phyloP scores from a whole-genome alignment of 2,888 invertebrate genomes.

The Ormyrus thymus region DNA sequence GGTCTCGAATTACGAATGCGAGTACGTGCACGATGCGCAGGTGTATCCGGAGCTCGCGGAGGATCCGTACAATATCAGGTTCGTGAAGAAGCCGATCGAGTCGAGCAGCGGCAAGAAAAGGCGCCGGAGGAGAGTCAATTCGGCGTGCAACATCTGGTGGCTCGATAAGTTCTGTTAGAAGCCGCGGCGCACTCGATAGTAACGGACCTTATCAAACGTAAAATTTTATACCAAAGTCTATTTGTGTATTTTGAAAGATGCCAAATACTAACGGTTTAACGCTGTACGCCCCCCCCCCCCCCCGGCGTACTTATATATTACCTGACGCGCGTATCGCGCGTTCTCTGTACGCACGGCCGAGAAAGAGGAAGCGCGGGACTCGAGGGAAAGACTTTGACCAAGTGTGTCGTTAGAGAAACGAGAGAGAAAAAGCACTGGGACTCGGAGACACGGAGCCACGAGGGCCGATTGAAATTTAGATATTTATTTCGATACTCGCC shows the following conservation, averaged over 20 bases:
- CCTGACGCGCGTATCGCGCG: not conserved
- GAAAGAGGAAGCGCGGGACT: constrained; percentile 1
- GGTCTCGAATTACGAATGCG: constrained; percentile 90
- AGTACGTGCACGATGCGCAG: constrained; percentile 93
- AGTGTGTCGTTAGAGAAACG: not conserved
- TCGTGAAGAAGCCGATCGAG: constrained; percentile 86
- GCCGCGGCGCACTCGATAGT: constrained; percentile 59
- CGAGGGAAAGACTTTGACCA: not conserved
- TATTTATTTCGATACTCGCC: constrained; percentile 54
- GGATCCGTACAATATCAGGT: constrained; percentile 95
- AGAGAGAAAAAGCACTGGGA: constrained; percentile 7
- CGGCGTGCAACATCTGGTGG: constrained; percentile 76
- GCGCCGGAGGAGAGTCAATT: constrained; percentile 83
- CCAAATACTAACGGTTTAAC: constrained; percentile 41
- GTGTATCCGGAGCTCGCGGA: constrained; percentile 95
- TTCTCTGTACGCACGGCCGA: not conserved
- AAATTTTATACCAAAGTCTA: constrained; percentile 80
- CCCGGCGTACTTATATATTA: not conserved
- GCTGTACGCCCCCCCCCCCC: too few species aligned
- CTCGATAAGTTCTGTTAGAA: constrained; percentile 73
- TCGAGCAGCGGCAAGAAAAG: constrained; percentile 79
- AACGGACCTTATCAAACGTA: constrained; percentile 75
- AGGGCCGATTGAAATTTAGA: constrained; percentile 41
- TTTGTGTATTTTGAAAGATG: constrained; percentile 71
- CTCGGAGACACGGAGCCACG: not conserved